Evolutionary conservation across 1,140 invertebrate species (phyloP).

Genomic region (Lordiphosa clarofinis): DNA sequence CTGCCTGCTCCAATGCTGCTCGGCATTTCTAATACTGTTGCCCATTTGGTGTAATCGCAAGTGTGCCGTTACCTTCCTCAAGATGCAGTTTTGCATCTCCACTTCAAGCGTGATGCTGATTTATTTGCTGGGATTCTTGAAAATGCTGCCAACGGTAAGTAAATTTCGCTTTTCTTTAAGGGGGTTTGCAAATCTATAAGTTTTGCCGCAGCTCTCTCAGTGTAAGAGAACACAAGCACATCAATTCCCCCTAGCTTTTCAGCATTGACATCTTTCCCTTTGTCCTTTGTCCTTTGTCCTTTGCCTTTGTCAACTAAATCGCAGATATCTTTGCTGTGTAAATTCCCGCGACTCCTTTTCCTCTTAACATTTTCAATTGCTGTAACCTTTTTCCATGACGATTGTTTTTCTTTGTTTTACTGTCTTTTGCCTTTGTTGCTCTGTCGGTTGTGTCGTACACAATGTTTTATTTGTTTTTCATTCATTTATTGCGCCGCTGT

Average conservation of each 20-base stretch:
- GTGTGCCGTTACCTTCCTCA: conserved; percentile 84
- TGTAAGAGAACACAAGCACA: too few relatives aligned
- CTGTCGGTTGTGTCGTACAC: conserved; percentile 34
- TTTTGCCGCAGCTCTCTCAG: too few relatives aligned
- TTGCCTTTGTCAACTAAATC: neutral
- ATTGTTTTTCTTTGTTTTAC: conserved; percentile 9
- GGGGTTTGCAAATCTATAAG: too few relatives aligned
- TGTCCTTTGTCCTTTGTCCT: neutral
- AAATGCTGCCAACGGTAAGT: conserved; percentile 82
- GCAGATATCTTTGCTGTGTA: too few relatives aligned
- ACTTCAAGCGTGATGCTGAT: conserved; percentile 83
- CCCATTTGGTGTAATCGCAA: conserved; percentile 83
- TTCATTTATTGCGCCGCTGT: conserved; percentile 62
- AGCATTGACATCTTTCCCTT: conserved; percentile 1
- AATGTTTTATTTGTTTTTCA: conserved; percentile 73
- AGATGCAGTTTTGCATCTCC: conserved; percentile 84
- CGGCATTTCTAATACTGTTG: conserved; percentile 82
- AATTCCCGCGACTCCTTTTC: too few relatives aligned
- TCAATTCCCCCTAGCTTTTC: neutral
- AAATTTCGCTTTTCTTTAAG: neutral
- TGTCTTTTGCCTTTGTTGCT: conserved; percentile 26
- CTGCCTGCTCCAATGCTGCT: conserved; percentile 82
- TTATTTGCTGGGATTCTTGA: conserved; percentile 83
- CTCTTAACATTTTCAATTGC: conserved; percentile 35
- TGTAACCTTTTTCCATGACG: conserved; percentile 35